phyloP scores from a whole-genome alignment of 2,797 vertebrate species.

The Acipenser ruthenus region DNA sequence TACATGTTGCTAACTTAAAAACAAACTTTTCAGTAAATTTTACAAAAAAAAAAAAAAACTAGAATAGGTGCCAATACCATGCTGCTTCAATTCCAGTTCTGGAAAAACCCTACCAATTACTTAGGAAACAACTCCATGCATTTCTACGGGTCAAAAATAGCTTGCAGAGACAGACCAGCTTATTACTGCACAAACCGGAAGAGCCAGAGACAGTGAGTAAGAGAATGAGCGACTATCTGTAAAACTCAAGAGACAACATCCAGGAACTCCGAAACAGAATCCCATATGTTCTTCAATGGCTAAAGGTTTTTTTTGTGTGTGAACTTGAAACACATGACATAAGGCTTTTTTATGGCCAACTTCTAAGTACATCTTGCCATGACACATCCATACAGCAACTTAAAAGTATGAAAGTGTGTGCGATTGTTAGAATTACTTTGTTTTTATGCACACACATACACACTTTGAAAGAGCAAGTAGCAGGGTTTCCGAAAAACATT shows the following conservation, averaged over 20 bases:
- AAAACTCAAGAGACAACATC: slow-evolving; percentile 30
- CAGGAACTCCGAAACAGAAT: slow-evolving; percentile 10
- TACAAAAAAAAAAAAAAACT: too few relatives aligned
- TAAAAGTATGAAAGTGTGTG: neutral
- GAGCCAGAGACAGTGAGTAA: slow-evolving; percentile 53
- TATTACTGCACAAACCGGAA: slow-evolving; percentile 39
- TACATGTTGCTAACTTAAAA: neutral
- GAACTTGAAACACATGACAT: slow-evolving; percentile 21
- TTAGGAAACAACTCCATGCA: slow-evolving; percentile 9
- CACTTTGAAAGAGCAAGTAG: too few relatives aligned
- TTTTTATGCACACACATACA: too few relatives aligned
- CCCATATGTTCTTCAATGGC: neutral
- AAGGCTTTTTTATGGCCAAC: slow-evolving; percentile 4
- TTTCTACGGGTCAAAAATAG: slow-evolving; percentile 15
- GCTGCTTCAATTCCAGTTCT: slow-evolving; percentile 7
- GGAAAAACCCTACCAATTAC: slow-evolving; percentile 17
- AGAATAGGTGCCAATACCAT: neutral
- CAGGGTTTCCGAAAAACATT: too few relatives aligned
- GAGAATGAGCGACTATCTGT: slow-evolving; percentile 34
- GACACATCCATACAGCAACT: slow-evolving; percentile 8
- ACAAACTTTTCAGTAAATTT: slow-evolving; percentile 15
- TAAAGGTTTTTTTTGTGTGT: neutral
- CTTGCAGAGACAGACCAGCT: slow-evolving; percentile 14
- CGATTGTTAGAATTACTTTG: too few relatives aligned
- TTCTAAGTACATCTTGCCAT: neutral